Conservation (phyloP, 35 echinoderm and acorn worm species). For the Heliocidaris tuberculata region DNA sequence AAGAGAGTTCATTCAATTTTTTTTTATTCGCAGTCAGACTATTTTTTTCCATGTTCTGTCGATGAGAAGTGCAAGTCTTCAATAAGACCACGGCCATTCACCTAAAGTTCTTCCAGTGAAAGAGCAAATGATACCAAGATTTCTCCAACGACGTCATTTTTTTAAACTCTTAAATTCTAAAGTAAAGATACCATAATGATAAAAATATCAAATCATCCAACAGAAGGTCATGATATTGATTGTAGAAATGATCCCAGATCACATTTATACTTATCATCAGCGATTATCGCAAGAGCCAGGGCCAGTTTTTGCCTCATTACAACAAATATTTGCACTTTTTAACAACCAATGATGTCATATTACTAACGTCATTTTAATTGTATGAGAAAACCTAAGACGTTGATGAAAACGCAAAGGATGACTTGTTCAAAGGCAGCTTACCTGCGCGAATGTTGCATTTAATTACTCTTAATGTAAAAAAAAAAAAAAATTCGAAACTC, state of each 20-base stretch:
- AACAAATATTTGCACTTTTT: neutral
- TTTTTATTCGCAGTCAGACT: no score
- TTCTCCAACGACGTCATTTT: no score
- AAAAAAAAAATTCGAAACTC: no score
- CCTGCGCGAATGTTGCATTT: no score
- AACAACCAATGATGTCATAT: neutral
- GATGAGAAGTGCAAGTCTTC: neutral
- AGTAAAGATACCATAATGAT: neutral
- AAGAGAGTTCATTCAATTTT: neutral
- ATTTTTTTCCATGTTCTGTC: neutral
- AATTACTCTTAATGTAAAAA: no score
- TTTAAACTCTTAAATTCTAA: neutral
- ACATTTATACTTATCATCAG: neutral
- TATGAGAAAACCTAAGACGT: neutral
- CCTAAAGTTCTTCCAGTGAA: neutral
- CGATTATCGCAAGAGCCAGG: neutral
- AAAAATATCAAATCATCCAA: neutral
- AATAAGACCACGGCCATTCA: neutral
- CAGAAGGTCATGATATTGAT: neutral
- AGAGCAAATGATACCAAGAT: neutral
- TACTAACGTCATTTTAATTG: neutral
- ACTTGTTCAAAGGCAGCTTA: neutral
- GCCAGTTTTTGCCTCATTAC: neutral
- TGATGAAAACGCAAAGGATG: neutral
- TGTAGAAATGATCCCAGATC: neutral